phyloP scores from a whole-genome alignment of 2,797 vertebrate species.

The Melopsittacus undulatus region DNA sequence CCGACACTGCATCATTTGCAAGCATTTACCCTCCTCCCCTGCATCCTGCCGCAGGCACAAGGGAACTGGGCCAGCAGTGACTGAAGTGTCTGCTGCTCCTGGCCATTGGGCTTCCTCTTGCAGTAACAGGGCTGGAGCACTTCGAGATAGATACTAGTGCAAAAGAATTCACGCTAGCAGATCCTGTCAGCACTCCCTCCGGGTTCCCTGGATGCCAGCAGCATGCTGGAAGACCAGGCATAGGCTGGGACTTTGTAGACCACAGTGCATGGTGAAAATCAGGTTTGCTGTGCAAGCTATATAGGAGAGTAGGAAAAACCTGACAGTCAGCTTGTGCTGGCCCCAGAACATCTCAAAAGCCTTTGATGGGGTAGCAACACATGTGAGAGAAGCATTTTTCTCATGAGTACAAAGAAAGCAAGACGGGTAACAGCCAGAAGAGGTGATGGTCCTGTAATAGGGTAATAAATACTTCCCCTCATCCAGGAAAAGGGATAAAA shows the following conservation, averaged over 20 bases:
- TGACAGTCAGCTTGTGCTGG: not conserved
- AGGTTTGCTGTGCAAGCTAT: not conserved
- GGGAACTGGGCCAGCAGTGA: not conserved
- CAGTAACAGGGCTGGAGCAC: not conserved
- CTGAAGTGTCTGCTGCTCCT: not conserved
- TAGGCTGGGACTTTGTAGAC: not conserved
- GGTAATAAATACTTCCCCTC: not conserved
- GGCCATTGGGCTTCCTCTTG: not conserved
- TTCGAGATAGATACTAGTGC: not conserved
- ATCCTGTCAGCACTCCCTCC: not conserved
- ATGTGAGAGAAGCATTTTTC: not conserved
- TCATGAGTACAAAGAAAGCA: not conserved
- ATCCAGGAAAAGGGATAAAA: not conserved
- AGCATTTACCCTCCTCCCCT: not conserved
- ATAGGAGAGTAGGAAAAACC: not conserved
- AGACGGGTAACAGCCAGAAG: not conserved
- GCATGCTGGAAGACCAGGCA: not conserved
- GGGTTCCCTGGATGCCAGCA: not conserved
- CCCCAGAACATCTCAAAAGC: not conserved
- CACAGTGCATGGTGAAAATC: not conserved
- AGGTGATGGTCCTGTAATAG: not conserved
- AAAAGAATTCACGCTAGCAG: not conserved
- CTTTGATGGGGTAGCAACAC: not conserved
- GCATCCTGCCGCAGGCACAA: not conserved
- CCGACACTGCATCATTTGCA: not conserved